phyloP scores from a whole-genome alignment of 2,113 vertebrate genomes.

The Platichthys stellatus region DNA sequence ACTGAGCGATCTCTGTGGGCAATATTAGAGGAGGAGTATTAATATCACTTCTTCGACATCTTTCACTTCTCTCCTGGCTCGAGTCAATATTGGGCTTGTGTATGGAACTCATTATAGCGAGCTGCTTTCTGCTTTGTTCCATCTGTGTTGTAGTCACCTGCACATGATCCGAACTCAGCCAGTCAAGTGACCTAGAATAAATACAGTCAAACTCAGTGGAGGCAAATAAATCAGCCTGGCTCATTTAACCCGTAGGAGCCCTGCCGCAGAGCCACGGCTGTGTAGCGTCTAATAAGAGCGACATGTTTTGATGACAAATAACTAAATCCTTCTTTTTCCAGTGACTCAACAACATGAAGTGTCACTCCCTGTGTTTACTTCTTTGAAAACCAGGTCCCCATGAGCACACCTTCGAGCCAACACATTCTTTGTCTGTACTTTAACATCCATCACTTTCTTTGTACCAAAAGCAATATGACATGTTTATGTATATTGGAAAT shows the following conservation, averaged over 20 bases:
- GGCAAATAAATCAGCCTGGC: constrained; percentile 65
- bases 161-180: constrained; percentile 72
- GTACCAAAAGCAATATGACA: constrained; percentile 8
- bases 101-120: constrained; percentile 72
- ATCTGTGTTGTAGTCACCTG: constrained; percentile 77
- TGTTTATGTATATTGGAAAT: not conserved
- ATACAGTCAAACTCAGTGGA: constrained; percentile 67
- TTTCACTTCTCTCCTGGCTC: constrained; percentile 56
- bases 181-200: constrained; percentile 77
- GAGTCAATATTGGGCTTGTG: constrained; percentile 44
- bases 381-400: not conserved
- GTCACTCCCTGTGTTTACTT: not conserved
- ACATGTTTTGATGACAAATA: constrained; percentile 65
- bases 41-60: constrained; percentile 65
- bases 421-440: not conserved
- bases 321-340: constrained; percentile 43
- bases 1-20: constrained; percentile 49
- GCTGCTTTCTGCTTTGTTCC: constrained; percentile 62
- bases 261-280: constrained; percentile 34
- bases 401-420: constrained; percentile 13
- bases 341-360: not conserved
- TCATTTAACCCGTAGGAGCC: constrained; percentile 66
- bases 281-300: constrained; percentile 35
- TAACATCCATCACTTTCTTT: not conserved
- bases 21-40: constrained; percentile 49